Evolutionary conservation across 2,113 vertebrate species (phyloP), one percentile per base, ranked within the genome.

Genomic region (Anoplopoma fimbria): DNA sequence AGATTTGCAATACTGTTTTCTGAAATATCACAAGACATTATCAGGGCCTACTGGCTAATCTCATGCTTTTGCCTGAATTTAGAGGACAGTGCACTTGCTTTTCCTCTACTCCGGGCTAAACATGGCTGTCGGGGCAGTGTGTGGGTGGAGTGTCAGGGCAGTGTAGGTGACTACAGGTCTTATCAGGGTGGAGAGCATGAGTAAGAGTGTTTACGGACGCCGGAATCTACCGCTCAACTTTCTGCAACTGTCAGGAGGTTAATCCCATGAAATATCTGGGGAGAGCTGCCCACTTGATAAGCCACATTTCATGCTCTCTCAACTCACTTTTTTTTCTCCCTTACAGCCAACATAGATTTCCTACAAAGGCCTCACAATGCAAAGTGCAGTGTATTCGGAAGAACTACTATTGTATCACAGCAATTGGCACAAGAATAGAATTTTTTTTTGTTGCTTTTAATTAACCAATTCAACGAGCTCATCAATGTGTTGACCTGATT

Each of bases 1-100:
- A 89, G 85, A 87, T 89, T 91, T 87, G 57, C 81, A 83, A 57
- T 45, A 33, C 61, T 78, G 75, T 83, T 84, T 85, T 85, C 65
- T 69, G 69, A 89, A 87, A 89, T 79, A 87, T 82, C 78, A 73
- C 76, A 42, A 76, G 47, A 74, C 78, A 67, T 87, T 82, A 88
- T 91, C 84, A 65, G 61, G 34, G 68, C 68, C 57, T 75, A 23
- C 53, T 2, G 55, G 63, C 83, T 83, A 85, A 85, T 87, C 85
- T 78, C 31, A 1, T 29, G 69, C 69, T 78, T 77, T 80, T 63
- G 38, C 75, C 60, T 61, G 75, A 74, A 85, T 83, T 77, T 58
- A 77, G 60, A 85, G 47, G 65, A 81, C 42, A 38, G 77, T 34
- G 72, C 40, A 3, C 42, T 77, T 51, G 53, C 34, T 72, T 77